These are phyloP conservation scores for Strigamia transsilvanica DNA, from an alignment of 2,888 invertebrate species.

Conservation along the genomic window DNA sequence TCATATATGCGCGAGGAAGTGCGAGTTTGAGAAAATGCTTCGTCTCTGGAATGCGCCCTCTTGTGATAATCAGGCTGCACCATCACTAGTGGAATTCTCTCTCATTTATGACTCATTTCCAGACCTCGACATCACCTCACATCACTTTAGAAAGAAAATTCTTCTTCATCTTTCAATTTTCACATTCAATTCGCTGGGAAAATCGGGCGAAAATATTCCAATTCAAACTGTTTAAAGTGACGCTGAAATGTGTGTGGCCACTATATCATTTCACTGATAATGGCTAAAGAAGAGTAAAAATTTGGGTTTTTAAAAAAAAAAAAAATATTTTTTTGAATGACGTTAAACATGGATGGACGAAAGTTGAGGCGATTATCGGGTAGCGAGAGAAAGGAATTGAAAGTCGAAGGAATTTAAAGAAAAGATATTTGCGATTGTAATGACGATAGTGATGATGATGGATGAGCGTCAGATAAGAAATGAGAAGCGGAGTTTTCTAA, in stretches of 20 bases:
- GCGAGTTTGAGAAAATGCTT: not conserved
- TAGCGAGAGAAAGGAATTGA: not conserved
- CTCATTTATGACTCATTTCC: slow-evolving; percentile 7
- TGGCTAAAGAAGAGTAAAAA: no score
- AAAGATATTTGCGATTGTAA: not conserved
- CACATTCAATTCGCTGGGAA: not conserved
- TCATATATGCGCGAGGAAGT: not conserved
- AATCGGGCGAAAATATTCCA: not conserved
- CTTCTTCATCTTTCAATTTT: slow-evolving; percentile 14
- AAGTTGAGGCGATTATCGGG: not conserved
- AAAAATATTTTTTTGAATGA: not conserved
- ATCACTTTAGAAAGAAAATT: not conserved
- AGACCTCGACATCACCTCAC: slow-evolving; percentile 10
- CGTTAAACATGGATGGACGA: not conserved
- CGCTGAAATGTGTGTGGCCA: not conserved
- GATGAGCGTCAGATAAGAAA: not conserved
- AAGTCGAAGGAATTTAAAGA: not conserved
- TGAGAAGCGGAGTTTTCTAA: not conserved
- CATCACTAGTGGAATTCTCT: not conserved
- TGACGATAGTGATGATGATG: not conserved
- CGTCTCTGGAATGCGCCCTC: slow-evolving; percentile 8
- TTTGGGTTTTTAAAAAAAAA: no score
- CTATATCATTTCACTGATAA: no score
- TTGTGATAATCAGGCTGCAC: slow-evolving; percentile 13
- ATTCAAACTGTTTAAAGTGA: not conserved